Base-by-base conservation (phyloP, 2,888 invertebrate species). In the Bellardia bayeri region DNA sequence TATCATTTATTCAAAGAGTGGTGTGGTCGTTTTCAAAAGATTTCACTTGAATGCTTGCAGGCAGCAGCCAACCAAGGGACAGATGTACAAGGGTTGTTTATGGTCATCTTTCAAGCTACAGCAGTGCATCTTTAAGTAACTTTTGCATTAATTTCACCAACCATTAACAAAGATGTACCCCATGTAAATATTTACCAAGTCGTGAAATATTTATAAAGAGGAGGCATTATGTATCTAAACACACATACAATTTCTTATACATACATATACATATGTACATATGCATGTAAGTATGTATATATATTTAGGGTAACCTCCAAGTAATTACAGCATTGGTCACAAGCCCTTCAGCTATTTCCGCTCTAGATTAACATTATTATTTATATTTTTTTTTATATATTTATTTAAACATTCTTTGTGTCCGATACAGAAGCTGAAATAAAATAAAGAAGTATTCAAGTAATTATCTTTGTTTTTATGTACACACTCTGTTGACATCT, bases 331-430 rank as follows among this genome's bases (percentile, higher is more conserved):
- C 88, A 87, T 88, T 89, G 84, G 79, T 80, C 86, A 54, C 78
- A 82, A 71, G 76, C 78, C 81, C 86, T 69, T 42, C 7, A 82
- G 88, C 85, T 76, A 88, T 88, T 88, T 89, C 88, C 89, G 89
- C 88, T 85, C 89, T 88, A 88, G 86, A 89, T 88, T 89, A 88
- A 79, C 75, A 63, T 81, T 75, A 16, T 69, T 68, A 40, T 58
- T 51, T 33, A 56, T 54, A 33, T 74, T 78, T 58, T 45, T 64
- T 54, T 42, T 66, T 78, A 49, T 42, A 23, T 75, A 13, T 72
- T 33, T 64, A 13, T 30, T 74, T 63, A 30, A 30, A 58, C 4
- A 11, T 74, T 54, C 13, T 45, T 66, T 45, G 66, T 63, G 40
- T 56, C 40, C 76, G 58, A 88, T 81, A 84, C 89, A 83, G 86